A percentile compares a stretch with the other conserved stretches of the same genome.
Conservation (phyloP, 2,113 vertebrate species). For the Ptyas mucosa region DNA sequence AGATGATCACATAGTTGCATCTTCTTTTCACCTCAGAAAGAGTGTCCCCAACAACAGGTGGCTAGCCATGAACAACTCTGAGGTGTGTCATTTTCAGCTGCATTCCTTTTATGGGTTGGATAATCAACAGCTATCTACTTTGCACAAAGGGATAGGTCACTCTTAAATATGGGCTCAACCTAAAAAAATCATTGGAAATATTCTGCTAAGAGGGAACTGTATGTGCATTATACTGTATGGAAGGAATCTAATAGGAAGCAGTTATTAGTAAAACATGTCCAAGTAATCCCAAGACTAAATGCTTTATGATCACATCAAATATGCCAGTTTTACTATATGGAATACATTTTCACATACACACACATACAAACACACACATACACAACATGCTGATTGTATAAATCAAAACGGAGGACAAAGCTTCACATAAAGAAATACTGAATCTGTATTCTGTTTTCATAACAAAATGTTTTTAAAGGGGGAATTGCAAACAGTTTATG, state of each 20-base stretch:
- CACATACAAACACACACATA: background rate
- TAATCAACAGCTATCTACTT: background rate
- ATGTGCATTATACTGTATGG: background rate
- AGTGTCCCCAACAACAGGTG: background rate
- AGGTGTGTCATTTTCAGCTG: background rate
- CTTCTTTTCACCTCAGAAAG: background rate
- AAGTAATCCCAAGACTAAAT: background rate
- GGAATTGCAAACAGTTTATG: background rate
- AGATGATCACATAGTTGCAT: background rate
- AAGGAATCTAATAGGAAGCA: background rate
- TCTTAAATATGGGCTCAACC: background rate
- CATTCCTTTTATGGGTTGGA: background rate
- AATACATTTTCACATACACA: background rate
- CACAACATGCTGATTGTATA: background rate
- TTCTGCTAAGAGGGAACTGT: background rate
- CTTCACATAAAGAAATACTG: background rate
- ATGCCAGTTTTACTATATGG: background rate
- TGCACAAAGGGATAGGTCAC: background rate
- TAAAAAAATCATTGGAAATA: background rate
- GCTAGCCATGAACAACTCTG: background rate
- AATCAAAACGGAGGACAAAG: background rate
- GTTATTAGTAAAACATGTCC: slow-evolving; percentile 12
- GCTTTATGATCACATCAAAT: background rate
- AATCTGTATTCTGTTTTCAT: background rate
- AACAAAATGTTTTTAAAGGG: background rate